Evolutionary conservation across 2,888 invertebrate species (phyloP), one percentile per base, ranked within the genome.

Genomic region (Ophion obscuratus): DNA sequence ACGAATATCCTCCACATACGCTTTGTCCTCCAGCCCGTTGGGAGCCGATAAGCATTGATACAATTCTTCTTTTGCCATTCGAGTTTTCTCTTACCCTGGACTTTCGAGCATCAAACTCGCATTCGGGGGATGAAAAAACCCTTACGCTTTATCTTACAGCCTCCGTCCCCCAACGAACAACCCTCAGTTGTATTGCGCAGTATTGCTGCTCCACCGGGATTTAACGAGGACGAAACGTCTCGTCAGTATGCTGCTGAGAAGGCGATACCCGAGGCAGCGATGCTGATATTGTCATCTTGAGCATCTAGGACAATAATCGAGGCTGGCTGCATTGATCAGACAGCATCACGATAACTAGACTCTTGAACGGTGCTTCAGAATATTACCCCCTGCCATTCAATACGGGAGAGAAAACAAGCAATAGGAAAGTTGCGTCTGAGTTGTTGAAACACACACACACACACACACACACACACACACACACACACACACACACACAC

Each of bases 171-270:
- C 44, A 24, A n/a, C 27, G 40, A 68, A 79, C 11, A 44, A n/a
- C 66, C 61, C 2, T 17, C 17, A 53, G 17, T 17, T 17, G 59
- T 53, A 59, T 11, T 11, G 53, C 66, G n/a, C n/a, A n/a, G 53
- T n/a, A 53, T 17, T 53, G 14, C 53, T 14, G 3, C 80, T 70
- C 53, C 44, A n/a, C 10, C 78, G 31, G 57, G 20, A 68, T 86
- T 81, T 77, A 81, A 81, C 80, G 73, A 77, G 80, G 73, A 27
- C 27, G 80, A 81, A 86, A 68, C 67, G 53, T 68, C 75, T 79
- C 66, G 66, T 76, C 85, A 66, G 79, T 81, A 20, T 40, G 57
- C n/a, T 57, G 59, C 79, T 17, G 47, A 64, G 62, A 40, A 57
- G 24, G 40, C 53, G 36, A 10, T 73, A n/a, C 17, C 44, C 66